Percentiles rank a stretch among this genome's conserved stretches.
These are phyloP conservation scores for Todiramphus chloris DNA, from an alignment of 2,113 vertebrate species.

Conservation along the genomic window DNA sequence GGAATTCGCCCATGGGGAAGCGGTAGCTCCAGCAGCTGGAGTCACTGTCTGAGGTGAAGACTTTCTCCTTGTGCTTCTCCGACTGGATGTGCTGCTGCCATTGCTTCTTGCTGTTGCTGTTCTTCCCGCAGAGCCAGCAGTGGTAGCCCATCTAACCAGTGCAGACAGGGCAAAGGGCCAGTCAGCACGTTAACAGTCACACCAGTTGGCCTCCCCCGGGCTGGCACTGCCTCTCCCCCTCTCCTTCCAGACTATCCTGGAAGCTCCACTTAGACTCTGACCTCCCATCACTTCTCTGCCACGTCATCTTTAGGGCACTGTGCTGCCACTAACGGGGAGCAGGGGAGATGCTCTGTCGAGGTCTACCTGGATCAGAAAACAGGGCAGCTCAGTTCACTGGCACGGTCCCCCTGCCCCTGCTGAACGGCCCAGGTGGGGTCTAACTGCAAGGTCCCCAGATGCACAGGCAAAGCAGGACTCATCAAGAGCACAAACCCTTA, in stretches of 20 bases:
- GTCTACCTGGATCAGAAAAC: not conserved
- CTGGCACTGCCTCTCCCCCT: not conserved
- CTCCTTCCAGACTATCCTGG: not conserved
- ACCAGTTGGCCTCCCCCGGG: rapidly evolving
- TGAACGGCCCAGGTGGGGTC: not conserved
- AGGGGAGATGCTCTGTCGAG: not conserved
- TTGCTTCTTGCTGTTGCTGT: conserved; percentile 96
- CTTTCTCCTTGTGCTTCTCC: conserved; percentile 93
- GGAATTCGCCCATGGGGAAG: conserved; percentile 89
- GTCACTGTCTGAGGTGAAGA: conserved; percentile 92
- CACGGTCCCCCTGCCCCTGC: not conserved
- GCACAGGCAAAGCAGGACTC: not conserved
- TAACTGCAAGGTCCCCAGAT: not conserved
- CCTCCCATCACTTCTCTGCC: not conserved
- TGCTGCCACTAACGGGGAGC: not conserved
- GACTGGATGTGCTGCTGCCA: conserved; percentile 96
- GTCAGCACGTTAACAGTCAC: not conserved
- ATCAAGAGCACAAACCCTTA: not conserved
- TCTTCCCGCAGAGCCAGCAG: conserved; percentile 91
- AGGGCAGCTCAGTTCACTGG: not conserved
- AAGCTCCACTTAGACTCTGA: not conserved
- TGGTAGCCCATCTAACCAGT: conserved; percentile 82
- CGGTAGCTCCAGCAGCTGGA: conserved; percentile 88
- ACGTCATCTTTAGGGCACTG: not conserved
- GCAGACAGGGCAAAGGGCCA: conserved; percentile 9